A percentile compares a stretch with the other conserved stretches of the same genome.
Evolutionary conservation across 1,140 invertebrate species (phyloP).

Genomic region (Portunus trituberculatus): DNA sequence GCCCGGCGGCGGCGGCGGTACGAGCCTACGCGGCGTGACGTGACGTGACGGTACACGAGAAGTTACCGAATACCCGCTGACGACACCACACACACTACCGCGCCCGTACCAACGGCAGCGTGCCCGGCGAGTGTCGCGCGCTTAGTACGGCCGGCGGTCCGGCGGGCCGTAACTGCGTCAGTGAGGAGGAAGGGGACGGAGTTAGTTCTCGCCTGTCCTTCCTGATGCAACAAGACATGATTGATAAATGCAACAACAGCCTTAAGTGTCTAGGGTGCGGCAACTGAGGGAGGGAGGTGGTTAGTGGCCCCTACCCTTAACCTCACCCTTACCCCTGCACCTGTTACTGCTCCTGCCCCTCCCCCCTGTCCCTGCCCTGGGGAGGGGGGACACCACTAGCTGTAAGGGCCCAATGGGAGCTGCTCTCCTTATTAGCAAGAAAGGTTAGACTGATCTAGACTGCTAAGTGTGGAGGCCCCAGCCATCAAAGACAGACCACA

Average conservation of each 20-base stretch:
- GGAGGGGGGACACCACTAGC: neutral
- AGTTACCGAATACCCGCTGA: constrained; percentile 67
- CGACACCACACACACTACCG: constrained; percentile 66
- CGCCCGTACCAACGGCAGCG: constrained; percentile 64
- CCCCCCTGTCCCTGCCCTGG: neutral
- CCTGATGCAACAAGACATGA: constrained; percentile 3
- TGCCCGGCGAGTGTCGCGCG: constrained; percentile 56
- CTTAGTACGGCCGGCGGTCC: constrained; percentile 72
- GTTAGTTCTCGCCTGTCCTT: constrained; percentile 67
- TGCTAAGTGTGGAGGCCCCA: neutral
- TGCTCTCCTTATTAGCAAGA: neutral
- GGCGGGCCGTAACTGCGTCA: constrained; percentile 71
- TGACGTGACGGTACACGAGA: constrained; percentile 55
- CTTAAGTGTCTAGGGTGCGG: neutral
- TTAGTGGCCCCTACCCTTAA: neutral
- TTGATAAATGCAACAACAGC: neutral
- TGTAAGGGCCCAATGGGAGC: neutral
- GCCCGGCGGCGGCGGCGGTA: constrained; percentile 66
- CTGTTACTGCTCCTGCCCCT: neutral
- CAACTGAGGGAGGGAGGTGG: neutral
- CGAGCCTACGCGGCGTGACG: constrained; percentile 54
- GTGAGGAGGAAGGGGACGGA: constrained; percentile 66
- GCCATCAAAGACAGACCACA: neutral
- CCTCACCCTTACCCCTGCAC: neutral
- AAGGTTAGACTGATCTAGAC: constrained; percentile 22